These are phyloP conservation scores for Homarus gammarus DNA, from an alignment of 2,888 invertebrate genomes.

Conservation along the genomic window DNA sequence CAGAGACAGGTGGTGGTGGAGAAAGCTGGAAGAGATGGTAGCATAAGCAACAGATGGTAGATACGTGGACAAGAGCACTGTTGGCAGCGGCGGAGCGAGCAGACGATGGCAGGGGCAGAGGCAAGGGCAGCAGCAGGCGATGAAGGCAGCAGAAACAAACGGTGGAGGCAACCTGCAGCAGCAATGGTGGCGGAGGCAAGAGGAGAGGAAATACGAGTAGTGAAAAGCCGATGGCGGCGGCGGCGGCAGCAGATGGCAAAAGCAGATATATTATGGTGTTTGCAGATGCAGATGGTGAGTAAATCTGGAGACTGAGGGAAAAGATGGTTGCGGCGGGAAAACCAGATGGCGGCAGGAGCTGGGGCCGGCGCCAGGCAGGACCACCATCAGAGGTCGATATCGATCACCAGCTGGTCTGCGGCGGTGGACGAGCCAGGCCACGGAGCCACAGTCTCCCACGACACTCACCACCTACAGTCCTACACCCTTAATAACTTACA, in stretches of 20 bases:
- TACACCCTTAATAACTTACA: background rate
- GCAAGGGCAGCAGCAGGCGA: background rate
- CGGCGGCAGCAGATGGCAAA: no score
- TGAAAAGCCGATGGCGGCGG: no score
- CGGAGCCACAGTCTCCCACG: background rate
- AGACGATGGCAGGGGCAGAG: background rate
- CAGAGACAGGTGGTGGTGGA: background rate
- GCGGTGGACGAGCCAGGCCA: background rate
- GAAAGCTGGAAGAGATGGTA: background rate
- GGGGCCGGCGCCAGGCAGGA: slow-evolving; percentile 24
- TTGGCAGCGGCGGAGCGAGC: background rate
- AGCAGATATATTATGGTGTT: no score
- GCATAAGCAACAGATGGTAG: background rate
- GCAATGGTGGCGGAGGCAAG: background rate
- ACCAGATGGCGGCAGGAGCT: background rate
- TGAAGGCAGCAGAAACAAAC: no score
- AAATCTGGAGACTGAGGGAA: background rate
- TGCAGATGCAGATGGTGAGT: background rate
- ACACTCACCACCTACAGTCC: background rate
- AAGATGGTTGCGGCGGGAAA: background rate
- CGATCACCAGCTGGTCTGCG: slow-evolving; percentile 17
- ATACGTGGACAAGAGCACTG: no score
- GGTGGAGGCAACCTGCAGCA: background rate
- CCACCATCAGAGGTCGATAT: slow-evolving; percentile 26
- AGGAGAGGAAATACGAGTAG: no score